Evolutionary conservation across 2,888 invertebrate genomes (phyloP).

Genomic region (Mythimna pallens): DNA sequence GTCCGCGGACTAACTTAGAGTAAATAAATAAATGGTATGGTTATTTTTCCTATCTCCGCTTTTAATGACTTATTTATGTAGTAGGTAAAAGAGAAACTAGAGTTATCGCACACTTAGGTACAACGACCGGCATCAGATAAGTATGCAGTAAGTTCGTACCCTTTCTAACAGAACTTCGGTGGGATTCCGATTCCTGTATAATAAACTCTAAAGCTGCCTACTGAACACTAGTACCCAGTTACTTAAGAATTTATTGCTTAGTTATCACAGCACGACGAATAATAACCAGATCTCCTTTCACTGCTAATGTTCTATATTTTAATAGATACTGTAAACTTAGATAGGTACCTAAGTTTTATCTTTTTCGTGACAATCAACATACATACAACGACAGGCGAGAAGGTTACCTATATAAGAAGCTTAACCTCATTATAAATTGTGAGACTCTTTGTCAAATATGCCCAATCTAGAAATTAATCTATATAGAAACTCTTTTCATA

Average conservation of each 20-base stretch:
- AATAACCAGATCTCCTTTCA: slow-evolving; percentile 51
- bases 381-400: slow-evolving; percentile 11
- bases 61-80: neutral
- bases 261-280: slow-evolving; percentile 19
- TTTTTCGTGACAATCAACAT: slow-evolving; percentile 16
- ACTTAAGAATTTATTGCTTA: slow-evolving; percentile 40
- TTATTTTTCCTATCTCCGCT: neutral
- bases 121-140: slow-evolving; percentile 24
- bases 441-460: slow-evolving; percentile 36
- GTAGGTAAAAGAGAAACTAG: slow-evolving; percentile 11
- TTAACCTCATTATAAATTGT: slow-evolving; percentile 36
- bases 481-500: slow-evolving; percentile 3
- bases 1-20: too few relatives aligned
- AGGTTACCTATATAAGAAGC: slow-evolving; percentile 24
- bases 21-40: neutral
- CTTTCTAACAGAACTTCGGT: slow-evolving; percentile 51
- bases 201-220: slow-evolving; percentile 41
- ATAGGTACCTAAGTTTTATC: neutral
- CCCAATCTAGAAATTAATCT: slow-evolving; percentile 40
- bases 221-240: slow-evolving; percentile 19
- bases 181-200: slow-evolving; percentile 53
- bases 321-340: neutral
- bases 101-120: neutral
- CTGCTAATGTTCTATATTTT: slow-evolving; percentile 26
- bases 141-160: slow-evolving; percentile 21